phyloP scores from a whole-genome alignment of 2,888 invertebrate species.

The Pollenia amentaria region DNA sequence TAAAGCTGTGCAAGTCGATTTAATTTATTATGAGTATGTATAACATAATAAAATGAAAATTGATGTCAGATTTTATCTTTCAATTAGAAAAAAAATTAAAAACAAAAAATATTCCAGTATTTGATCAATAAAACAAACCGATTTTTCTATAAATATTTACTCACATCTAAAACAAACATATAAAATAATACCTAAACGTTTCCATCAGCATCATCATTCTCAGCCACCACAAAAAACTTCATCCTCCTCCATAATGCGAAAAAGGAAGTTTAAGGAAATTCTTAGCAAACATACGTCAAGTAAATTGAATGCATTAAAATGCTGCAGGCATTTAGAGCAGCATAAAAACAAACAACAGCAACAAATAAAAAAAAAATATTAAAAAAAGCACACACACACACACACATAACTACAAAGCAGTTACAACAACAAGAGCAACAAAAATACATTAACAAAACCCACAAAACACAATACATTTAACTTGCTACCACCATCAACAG shows the following conservation, averaged over 20 bases:
- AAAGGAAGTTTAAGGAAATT: slow-evolving; percentile 58
- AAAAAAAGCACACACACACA: slow-evolving; percentile 64
- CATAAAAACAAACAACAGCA: slow-evolving; percentile 67
- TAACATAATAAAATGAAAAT: background rate
- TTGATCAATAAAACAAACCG: slow-evolving; percentile 25
- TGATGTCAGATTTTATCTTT: background rate
- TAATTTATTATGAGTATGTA: no score
- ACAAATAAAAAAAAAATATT: slow-evolving; percentile 69
- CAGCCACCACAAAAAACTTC: background rate
- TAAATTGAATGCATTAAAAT: slow-evolving; percentile 65
- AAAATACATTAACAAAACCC: slow-evolving; percentile 60
- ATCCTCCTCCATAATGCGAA: background rate
- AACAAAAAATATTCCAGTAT: background rate
- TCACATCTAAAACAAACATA: slow-evolving; percentile 7
- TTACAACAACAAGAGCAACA: slow-evolving; percentile 43
- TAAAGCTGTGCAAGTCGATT: no score
- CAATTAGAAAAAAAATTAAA: background rate
- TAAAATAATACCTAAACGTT: slow-evolving; percentile 24
- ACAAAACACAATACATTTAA: slow-evolving; percentile 50
- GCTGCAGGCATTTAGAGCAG: slow-evolving; percentile 61
- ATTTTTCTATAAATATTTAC: slow-evolving; percentile 1
- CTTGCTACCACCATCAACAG: slow-evolving; percentile 35
- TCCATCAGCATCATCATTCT: background rate
- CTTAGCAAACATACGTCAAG: slow-evolving; percentile 61
- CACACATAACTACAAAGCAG: no score